Evolutionary conservation across 2,888 invertebrate genomes (phyloP).

Genomic region (Hemistola chrysoprasaria): DNA sequence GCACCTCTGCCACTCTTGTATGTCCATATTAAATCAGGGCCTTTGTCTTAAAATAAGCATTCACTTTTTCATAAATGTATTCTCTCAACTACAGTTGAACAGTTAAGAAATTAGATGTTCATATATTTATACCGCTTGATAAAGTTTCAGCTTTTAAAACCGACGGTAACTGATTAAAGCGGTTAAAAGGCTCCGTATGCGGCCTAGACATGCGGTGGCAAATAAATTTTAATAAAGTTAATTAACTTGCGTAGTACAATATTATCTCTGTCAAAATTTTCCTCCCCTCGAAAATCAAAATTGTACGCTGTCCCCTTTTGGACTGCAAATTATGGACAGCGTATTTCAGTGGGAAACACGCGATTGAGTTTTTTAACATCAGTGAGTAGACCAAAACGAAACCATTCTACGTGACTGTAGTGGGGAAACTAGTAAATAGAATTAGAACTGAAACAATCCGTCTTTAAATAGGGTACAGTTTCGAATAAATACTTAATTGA

Average conservation of each 20-base stretch:
- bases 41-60: constrained; percentile 33
- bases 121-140: constrained; percentile 20
- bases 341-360: too few relatives aligned
- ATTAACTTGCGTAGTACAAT: constrained; percentile 67
- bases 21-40: constrained; percentile 55
- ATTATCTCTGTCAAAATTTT: constrained; percentile 71
- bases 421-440: constrained; percentile 19
- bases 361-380: too few relatives aligned
- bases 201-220: constrained; percentile 54
- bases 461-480: constrained; percentile 7
- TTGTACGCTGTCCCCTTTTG: constrained; percentile 20
- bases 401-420: constrained; percentile 56
- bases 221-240: constrained; percentile 80
- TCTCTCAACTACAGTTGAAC: constrained; percentile 5
- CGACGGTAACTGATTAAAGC: constrained; percentile 42
- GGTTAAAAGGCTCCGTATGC: constrained; percentile 48
- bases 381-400: constrained; percentile 49
- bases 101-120: constrained; percentile 21
- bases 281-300: constrained; percentile 60
- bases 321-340: too few relatives aligned
- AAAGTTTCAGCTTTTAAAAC: constrained; percentile 32
- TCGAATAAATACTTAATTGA: constrained; percentile 2
- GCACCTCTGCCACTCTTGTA: constrained; percentile 38
- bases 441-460: constrained; percentile 13
- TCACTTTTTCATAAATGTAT: constrained; percentile 4